These are phyloP conservation scores for Drosophila grimshawi DNA, from an alignment of 1,140 invertebrate genomes.

Conservation along the genomic window DNA sequence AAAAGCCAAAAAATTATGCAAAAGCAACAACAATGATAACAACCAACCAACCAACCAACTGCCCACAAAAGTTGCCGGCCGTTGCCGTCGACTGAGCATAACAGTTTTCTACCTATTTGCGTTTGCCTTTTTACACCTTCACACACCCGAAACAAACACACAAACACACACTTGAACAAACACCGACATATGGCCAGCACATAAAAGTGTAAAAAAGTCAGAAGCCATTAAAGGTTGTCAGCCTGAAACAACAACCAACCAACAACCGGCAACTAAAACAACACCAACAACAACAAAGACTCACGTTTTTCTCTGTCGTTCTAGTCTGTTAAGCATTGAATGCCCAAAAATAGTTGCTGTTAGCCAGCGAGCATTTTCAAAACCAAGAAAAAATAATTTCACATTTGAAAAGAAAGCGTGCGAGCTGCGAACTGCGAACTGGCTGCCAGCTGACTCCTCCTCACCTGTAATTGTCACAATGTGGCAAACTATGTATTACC, in stretches of 20 bases:
- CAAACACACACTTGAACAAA: constrained; percentile 15
- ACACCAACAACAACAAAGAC: constrained; percentile 39
- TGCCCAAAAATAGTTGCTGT: constrained; percentile 57
- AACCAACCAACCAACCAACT: constrained; percentile 1
- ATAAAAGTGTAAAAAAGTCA: constrained; percentile 74
- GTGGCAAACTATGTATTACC: constrained; percentile 24
- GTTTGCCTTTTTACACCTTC: constrained; percentile 78
- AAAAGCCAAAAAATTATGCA: constrained; percentile 70
- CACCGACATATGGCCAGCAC: constrained; percentile 51
- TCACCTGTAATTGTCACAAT: constrained; percentile 33
- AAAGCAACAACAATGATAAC: constrained; percentile 33
- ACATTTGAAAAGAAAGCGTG: constrained; percentile 76
- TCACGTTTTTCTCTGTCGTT: constrained; percentile 36
- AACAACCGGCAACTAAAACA: constrained; percentile 20
- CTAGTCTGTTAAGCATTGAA: constrained; percentile 62
- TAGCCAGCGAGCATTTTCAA: constrained; percentile 28
- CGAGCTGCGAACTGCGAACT: constrained; percentile 50
- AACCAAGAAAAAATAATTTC: constrained; percentile 53
- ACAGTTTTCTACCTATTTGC: constrained; percentile 71
- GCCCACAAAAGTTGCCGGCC: constrained; percentile 35
- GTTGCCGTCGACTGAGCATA: constrained; percentile 77
- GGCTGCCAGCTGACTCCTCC: constrained; percentile 3
- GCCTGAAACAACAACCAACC: constrained; percentile 65
- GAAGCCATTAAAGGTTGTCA: constrained; percentile 74
- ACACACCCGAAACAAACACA: constrained; percentile 57